Conservation (phyloP, 2,888 invertebrate genomes). For the Smittia aterrima region DNA sequence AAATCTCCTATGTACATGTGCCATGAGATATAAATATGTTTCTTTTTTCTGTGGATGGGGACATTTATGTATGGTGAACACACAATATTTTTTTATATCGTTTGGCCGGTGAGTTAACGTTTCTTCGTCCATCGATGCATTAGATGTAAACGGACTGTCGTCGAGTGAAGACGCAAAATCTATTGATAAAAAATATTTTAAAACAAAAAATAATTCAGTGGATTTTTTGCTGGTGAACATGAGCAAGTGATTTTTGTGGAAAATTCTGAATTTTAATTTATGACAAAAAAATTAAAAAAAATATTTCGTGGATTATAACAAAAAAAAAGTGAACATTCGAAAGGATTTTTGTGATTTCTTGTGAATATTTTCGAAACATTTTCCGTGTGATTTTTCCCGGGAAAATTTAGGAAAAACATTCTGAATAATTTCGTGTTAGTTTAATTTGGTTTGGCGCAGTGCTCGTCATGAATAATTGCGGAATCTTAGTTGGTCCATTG, state of each 20-base stretch:
- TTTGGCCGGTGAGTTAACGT: conserved; percentile 41
- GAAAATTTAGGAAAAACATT: neutral
- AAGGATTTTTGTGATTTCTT: neutral
- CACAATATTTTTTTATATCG: conserved; percentile 40
- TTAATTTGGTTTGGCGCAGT: neutral
- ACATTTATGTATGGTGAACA: conserved; percentile 40
- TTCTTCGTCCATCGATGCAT: conserved; percentile 50
- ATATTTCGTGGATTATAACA: neutral
- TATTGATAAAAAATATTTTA: conserved; percentile 22
- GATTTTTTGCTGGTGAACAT: neutral
- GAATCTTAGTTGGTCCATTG: neutral
- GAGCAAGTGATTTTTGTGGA: neutral
- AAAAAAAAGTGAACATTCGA: neutral
- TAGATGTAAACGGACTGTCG: conserved; percentile 55
- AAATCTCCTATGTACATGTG: conserved; percentile 39
- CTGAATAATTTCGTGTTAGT: neutral
- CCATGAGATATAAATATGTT: conserved; percentile 33
- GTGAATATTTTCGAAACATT: neutral
- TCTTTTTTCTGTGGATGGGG: conserved; percentile 28
- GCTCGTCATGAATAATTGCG: neutral
- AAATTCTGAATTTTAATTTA: conserved; percentile 3
- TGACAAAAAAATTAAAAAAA: conserved; percentile 19
- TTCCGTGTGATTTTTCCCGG: too few species aligned
- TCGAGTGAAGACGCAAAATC: conserved; percentile 52
- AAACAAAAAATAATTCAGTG: neutral